phyloP scores from a whole-genome alignment of 2,797 vertebrate genomes.

The Spheniscus humboldti region DNA sequence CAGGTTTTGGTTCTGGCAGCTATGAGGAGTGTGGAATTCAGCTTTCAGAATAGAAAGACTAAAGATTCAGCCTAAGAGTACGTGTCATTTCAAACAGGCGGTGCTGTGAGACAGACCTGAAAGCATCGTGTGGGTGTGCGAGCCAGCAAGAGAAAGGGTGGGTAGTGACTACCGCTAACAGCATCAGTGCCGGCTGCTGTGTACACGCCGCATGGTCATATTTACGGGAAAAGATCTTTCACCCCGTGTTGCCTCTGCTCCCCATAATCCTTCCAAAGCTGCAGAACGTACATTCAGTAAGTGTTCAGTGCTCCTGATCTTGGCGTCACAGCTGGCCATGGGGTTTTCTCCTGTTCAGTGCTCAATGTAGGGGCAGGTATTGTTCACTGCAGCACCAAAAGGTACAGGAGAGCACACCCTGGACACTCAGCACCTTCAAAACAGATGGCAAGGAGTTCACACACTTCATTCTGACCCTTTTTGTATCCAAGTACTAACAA shows the following conservation, averaged over 20 bases:
- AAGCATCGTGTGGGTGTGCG: background rate
- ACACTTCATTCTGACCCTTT: background rate
- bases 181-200: accelerated
- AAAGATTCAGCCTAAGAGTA: background rate
- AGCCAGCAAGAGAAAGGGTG: accelerated
- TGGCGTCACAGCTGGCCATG: background rate
- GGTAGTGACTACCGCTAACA: accelerated
- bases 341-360: background rate
- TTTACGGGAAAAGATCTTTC: background rate
- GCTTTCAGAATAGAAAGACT: background rate
- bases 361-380: background rate
- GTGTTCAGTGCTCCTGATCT: background rate
- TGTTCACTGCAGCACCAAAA: background rate
- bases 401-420: background rate
- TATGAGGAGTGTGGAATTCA: background rate
- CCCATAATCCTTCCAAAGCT: background rate
- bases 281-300: background rate
- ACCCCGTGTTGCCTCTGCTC: background rate
- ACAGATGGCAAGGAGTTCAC: background rate
- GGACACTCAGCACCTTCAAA: background rate
- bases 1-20: background rate
- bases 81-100: background rate
- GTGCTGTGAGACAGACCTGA: background rate
- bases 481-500: background rate
- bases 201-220: accelerated